Evolutionary conservation across 2,797 vertebrate species (phyloP), one percentile per base, ranked within the genome.

Genomic region (Pseudochromis fuscus): DNA sequence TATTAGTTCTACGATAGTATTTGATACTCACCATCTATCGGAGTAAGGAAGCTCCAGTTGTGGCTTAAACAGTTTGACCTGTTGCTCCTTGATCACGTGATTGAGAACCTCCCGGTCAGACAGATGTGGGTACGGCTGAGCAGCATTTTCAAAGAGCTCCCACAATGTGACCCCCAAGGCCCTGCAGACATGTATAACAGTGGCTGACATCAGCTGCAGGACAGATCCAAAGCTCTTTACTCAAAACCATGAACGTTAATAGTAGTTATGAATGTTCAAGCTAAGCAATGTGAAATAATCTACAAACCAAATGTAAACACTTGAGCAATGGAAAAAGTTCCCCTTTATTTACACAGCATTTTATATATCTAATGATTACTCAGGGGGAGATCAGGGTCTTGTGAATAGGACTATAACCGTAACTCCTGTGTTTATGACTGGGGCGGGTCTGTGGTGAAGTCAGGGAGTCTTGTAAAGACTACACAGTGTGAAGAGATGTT

Each of bases 1-100:
- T n/a, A n/a, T n/a, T n/a, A n/a, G n/a, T n/a, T n/a, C n/a, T n/a
- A n/a, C n/a, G n/a, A n/a, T n/a, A n/a, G n/a, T n/a, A n/a, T n/a
- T n/a, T n/a, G n/a, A n/a, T n/a, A 61, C 84, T 91, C 89, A 99
- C 98, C 98, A 99, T 97, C 98, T 93, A 57, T 99, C 97, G 2
- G 97, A 96, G 86, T 98, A 97, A 0, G 97, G 96, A 72, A 98
- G 96, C 46, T 99, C 96, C 85, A 99, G 92, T 53, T 87, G 95
- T 30, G 97, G 97, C 79, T 97, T 97, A 7, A 95, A 95, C 66
- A 96, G 96, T 78, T 96, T 98, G 45, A 96, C 93, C 77, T 96
- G 96, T 74, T 96, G 96, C 84, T 99, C 96, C 88, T 95, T 96
- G 83, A 99, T 95, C 79, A 99, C 98, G 8, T 96, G 96, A 77